Base-by-base conservation (phyloP, 2,888 invertebrate genomes). In the Drosophila ustulata region DNA sequence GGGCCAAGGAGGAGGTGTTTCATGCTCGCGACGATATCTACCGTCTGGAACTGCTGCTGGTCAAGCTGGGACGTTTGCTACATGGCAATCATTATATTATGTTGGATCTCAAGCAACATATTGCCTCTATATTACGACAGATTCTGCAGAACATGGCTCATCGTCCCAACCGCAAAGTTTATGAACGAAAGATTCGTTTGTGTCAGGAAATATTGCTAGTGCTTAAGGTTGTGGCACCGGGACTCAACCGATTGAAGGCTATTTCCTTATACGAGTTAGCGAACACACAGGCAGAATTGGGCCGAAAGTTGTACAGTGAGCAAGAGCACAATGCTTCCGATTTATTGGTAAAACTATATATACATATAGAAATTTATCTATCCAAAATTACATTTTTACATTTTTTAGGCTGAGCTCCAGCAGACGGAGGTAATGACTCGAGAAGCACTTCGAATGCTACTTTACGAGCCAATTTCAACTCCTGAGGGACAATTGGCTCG, bases 201-300 rank as follows among this genome's bases (percentile, higher is more conserved):
- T 96, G 96, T 78, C 92, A 93, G 51, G 95, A 96, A 76, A 90
- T 97, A 46, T 89, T 96, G 30, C 91, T 93, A 0, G 94, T 96
- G 0, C 90, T 96, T 0, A 94, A 95, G 68, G 93, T 93, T 32
- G 90, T 96, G 2, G 95, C 95, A 69, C 96, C 96, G 2, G 92
- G 91, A 0, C 88, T 92, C 41, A 91, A 91, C 0, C 76, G 92
- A 8, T 57, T 92, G 4, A 91, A 90, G 94, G 96, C 95, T 0
- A 95, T 97, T 56, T 94, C 96, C 8, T 86, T 96, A 41, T 97
- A 96, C 82, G 97, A 97, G 90, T 92, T 96, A 77, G 96, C 96
- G 86, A 94, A 94, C 13, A 94, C 96, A 0, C 93, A 94, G 74
- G 94, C 95, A 3, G 94, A 95, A 78, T 89, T 96, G 26, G 84